Percentiles rank a stretch among this genome's conserved stretches.
Evolutionary conservation across 2,113 vertebrate species (phyloP).

Genomic region (Chinchilla lanigera): DNA sequence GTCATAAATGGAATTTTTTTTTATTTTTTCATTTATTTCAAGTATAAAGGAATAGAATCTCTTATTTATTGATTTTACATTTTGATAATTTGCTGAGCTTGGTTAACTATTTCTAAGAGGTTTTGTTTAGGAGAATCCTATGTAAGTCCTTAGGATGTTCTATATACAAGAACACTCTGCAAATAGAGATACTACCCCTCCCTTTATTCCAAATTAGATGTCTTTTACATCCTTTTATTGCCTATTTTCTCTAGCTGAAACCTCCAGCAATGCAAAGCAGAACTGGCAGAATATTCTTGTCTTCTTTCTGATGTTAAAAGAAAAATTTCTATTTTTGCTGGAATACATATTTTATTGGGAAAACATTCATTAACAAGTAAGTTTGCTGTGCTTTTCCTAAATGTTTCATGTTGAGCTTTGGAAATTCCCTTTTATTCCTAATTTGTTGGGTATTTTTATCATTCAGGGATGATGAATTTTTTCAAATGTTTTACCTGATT

Average conservation of each 20-base stretch:
- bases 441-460: neutral
- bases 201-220: neutral
- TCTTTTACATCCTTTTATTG: neutral
- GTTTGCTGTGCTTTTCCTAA: neutral
- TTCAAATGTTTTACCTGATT: neutral
- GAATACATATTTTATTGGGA: neutral
- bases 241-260: neutral
- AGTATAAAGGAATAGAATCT: neutral
- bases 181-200: neutral
- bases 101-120: neutral
- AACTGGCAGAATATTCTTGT: neutral
- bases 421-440: neutral
- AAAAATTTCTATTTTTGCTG: neutral
- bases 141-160: neutral
- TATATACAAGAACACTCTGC: neutral
- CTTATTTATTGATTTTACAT: neutral
- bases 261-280: neutral
- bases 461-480: neutral
- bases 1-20: constrained; percentile 5
- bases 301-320: neutral
- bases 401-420: neutral
- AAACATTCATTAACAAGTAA: neutral
- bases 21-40: neutral
- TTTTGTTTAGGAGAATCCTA: neutral
- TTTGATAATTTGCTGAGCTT: neutral